A percentile compares a stretch with the other conserved stretches of the same genome.
Conservation (phyloP, 92 coral and sea anemone genomes). For the Epizoanthus rinbou region DNA sequence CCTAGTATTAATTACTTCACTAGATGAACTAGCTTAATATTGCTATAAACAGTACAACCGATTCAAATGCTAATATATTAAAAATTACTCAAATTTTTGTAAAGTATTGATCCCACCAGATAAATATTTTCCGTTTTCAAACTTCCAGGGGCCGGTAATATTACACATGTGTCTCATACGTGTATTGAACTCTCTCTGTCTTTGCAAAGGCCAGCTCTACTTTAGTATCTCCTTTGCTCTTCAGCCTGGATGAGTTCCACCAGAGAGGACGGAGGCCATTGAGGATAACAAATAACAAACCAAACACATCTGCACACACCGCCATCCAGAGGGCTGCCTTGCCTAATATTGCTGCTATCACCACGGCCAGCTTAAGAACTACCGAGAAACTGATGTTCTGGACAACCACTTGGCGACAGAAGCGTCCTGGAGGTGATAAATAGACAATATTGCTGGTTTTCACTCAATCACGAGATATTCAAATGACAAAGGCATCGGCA, state of each 20-base stretch:
- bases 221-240: constrained; percentile 28
- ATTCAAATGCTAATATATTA: too few species aligned
- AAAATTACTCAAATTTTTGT: too few species aligned
- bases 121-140: too few species aligned
- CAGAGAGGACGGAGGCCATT: constrained; percentile 92
- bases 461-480: too few species aligned
- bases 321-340: constrained; percentile 93
- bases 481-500: too few species aligned
- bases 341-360: constrained; percentile 81
- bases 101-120: too few species aligned
- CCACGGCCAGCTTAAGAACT: constrained; percentile 79
- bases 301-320: constrained; percentile 88
- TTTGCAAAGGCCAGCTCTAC: constrained; percentile 45
- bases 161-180: too few species aligned
- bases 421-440: constrained; percentile 46
- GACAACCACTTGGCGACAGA: constrained; percentile 74
- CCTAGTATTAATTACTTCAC: too few species aligned
- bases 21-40: too few species aligned
- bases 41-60: too few species aligned
- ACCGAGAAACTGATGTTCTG: constrained; percentile 85
- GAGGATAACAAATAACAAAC: constrained; percentile 77
- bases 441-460: not conserved
- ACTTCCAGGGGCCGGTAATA: too few species aligned
- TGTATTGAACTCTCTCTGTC: constrained; percentile 38
- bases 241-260: constrained; percentile 72